Evolutionary conservation across 1,140 invertebrate genomes (phyloP), one percentile per base, ranked within the genome.

Genomic region (Anoplolepis gracilipes): DNA sequence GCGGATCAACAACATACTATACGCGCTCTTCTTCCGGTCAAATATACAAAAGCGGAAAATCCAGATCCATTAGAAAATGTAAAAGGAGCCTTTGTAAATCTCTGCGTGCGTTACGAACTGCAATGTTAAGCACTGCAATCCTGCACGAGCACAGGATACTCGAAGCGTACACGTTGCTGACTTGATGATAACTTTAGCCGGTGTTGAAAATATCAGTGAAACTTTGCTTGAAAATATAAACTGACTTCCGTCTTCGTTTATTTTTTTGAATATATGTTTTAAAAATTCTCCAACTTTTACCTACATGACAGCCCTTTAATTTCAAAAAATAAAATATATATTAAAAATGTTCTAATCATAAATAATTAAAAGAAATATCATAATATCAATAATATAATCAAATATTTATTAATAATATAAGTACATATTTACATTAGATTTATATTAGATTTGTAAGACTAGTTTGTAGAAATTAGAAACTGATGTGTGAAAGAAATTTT

Each of bases 71-170:
- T 11, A 25, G 46, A 49, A 75, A 75, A 39, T 10, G 13, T 16
- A 76, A 75, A 77, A 59, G 42, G 46, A 19, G 4, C 46, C 46
- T 49, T 25, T 75, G 19, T 64, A 30, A 33, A 85, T 6, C n/a
- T 28, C 61, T 39, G 75, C 16, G 28, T 28, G 8, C 55, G 13
- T 72, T 42, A 59, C 19, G n/a, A 70, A 5, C 2, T 13, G 28
- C 28, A 7, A 13, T 39, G 42, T 67, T 13, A 67, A 78, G 22
- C 7, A 36, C 39, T 46, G 39, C 39, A 42, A 42, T 16, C 25
- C 2, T 70, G 25, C 65, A 59, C 36, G 64, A 70, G 36, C 19
- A 30, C 25, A 39, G 19, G 49, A 81, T 81, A 72, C 36, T 7
- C 19, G 19, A 69, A 25, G 6, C 19, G 36, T 42, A 39, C 55